Evolutionary conservation across 2,113 vertebrate genomes (phyloP).

Genomic region (Centropus unirufus): DNA sequence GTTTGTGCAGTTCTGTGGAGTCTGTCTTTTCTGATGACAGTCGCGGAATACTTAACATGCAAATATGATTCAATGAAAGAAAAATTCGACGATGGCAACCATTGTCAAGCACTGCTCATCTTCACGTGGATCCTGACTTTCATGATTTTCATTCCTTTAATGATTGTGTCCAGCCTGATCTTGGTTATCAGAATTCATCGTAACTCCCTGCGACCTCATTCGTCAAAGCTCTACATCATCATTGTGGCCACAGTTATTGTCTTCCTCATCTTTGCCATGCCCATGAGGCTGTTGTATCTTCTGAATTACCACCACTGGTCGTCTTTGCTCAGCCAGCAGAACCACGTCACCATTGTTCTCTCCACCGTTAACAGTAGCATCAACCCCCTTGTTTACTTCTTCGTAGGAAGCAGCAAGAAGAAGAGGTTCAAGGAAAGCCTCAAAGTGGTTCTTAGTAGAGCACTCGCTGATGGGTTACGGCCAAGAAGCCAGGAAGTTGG

Average conservation of each 20-base stretch:
- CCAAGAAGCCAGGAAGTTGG: constrained; percentile 53
- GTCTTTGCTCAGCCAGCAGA: constrained; percentile 52
- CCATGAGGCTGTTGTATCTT: constrained; percentile 77
- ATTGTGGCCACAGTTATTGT: constrained; percentile 72
- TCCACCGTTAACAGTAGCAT: constrained; percentile 78
- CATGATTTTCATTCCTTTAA: constrained; percentile 78
- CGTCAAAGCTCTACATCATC: constrained; percentile 79
- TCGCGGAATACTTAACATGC: constrained; percentile 74
- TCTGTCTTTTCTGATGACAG: constrained; percentile 76
- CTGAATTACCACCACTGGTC: constrained; percentile 75
- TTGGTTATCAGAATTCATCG: constrained; percentile 76
- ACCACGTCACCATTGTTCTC: constrained; percentile 72
- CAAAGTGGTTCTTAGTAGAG: constrained; percentile 77
- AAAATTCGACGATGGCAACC: not conserved
- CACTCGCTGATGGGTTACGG: constrained; percentile 75
- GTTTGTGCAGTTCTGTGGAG: constrained; percentile 77
- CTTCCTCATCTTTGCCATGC: constrained; percentile 79
- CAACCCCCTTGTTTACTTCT: constrained; percentile 82
- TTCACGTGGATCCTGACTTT: constrained; percentile 77
- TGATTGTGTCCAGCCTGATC: constrained; percentile 76
- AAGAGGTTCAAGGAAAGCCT: constrained; percentile 79
- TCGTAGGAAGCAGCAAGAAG: constrained; percentile 80
- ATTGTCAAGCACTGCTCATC: constrained; percentile 74
- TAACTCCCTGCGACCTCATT: constrained; percentile 67
- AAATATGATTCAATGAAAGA: constrained; percentile 39